Base-by-base conservation (phyloP, 2,888 invertebrate species). In the Lasioglossum oenotherae region DNA sequence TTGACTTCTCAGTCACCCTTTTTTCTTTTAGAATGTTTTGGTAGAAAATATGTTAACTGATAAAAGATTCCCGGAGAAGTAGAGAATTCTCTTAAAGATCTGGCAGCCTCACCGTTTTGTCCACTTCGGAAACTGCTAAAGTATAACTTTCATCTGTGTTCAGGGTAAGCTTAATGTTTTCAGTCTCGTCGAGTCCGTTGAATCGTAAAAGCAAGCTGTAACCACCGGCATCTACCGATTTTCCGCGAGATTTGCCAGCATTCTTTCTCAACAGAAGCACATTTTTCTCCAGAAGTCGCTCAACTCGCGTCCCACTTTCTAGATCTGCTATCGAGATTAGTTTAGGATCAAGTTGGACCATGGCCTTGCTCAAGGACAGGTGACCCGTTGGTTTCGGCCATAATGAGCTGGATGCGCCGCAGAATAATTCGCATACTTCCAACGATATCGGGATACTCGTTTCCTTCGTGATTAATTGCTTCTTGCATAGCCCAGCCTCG, bases 351-450 rank as follows among this genome's bases (percentile, higher is more conserved):
- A 96, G 81, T 69, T 95, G 92, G 90, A 96, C 96, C 53, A 97
- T 93, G 88, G 95, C 95, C 80, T 96, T 96, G 0, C 96, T 96
- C 0, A 97, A 92, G 4, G 96, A 95, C 5, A 96, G 91, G 31
- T 96, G 95, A 0, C 97, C 97, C 0, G 97, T 97, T 0, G 97
- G 97, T 90, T 95, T 96, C 0, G 97, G 97, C 97, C 97, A 97
- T 2, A 97, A 92, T 0, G 96, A 95, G 93, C 96, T 97, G 77
- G 96, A 95, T 49, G 96, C 95, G 46, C 96, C 96, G 91, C 97
- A 97, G 93, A 96, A 96, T 94, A 97, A 95, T 92, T 97, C 96
- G 94, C 97, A 97, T 46, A 96, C 96, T 86, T 96, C 95, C 84
- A 97, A 93, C 10, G 95, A 88, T 31, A 91, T 49, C 4, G 94